Evolutionary conservation across 2,113 vertebrate genomes (phyloP), one percentile per base, ranked within the genome.

Genomic region (Carlito syrichta): DNA sequence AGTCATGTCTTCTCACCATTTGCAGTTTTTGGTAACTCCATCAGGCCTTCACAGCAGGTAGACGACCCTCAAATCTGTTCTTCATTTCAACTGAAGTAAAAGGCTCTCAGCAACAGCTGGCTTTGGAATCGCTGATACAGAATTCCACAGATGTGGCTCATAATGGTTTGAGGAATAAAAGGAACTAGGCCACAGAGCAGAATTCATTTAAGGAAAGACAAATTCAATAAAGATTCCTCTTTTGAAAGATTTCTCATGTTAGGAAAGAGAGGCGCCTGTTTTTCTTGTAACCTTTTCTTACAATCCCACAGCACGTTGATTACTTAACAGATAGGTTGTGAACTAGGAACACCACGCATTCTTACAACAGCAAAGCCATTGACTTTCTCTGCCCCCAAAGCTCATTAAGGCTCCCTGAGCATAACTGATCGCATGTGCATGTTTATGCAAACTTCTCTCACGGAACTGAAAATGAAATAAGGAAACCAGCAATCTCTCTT

Each of bases 31-130:
- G 96, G 98, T 97, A 97, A 98, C 94, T 96, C 94, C 89, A 97
- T 98, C 98, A 98, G 91, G 71, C 97, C 96, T 98, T 98, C 98
- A 97, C 98, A 98, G 98, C 98, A 98, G 98, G 98, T 97, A 98
- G 96, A 95, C 84, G 96, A 96, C 96, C 98, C 97, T 97, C 96
- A 95, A 96, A 98, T 97, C 98, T 98, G 98, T 98, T 98, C 97
- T 97, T 98, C 97, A 98, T 98, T 98, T 98, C 98, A 97, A 38
- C 8, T 91, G 91, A 96, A 97, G 97, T 97, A 79, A 96, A 97
- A 98, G 97, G 93, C 98, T 98, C 95, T 98, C 54, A 17, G 96
- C 87, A 96, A 97, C 98, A 98, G 98, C 98, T 98, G 98, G 94
- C 98, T 98, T 96, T 83, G 92, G 97, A 97, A 96, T 78, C 97